Evolutionary conservation across 2,797 vertebrate species (phyloP).

Genomic region (Vultur gryphus): DNA sequence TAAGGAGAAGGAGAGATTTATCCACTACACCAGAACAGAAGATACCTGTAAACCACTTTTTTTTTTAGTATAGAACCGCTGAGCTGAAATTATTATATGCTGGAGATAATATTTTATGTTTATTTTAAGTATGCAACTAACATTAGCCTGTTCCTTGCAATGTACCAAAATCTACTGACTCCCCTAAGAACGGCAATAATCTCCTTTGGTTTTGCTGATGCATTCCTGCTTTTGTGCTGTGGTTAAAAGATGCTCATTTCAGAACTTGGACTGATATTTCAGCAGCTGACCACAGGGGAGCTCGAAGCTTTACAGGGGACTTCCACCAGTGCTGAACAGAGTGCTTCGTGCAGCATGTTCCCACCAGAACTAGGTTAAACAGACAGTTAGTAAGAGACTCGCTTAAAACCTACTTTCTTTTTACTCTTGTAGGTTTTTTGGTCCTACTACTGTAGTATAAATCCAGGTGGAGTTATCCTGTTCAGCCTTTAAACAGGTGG

Average conservation of each 20-base stretch:
- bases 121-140: background rate
- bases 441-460: background rate
- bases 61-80: background rate
- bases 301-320: background rate
- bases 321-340: background rate
- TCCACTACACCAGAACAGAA: background rate
- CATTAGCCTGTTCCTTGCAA: background rate
- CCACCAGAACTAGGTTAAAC: background rate
- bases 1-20: background rate
- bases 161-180: background rate
- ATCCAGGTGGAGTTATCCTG: background rate
- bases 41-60: rapidly evolving
- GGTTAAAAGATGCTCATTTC: background rate
- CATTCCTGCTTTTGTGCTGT: background rate
- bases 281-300: background rate
- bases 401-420: background rate
- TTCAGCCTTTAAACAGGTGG: background rate
- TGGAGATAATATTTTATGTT: background rate
- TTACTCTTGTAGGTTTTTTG: background rate
- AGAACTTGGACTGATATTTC: background rate
- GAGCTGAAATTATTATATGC: background rate
- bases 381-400: background rate
- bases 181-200: background rate
- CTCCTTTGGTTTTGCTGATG: background rate
- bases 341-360: background rate